A percentile compares a stretch with the other conserved stretches of the same genome.
phyloP scores from a whole-genome alignment of 2,888 invertebrate genomes.

The Heteropelma amictum region DNA sequence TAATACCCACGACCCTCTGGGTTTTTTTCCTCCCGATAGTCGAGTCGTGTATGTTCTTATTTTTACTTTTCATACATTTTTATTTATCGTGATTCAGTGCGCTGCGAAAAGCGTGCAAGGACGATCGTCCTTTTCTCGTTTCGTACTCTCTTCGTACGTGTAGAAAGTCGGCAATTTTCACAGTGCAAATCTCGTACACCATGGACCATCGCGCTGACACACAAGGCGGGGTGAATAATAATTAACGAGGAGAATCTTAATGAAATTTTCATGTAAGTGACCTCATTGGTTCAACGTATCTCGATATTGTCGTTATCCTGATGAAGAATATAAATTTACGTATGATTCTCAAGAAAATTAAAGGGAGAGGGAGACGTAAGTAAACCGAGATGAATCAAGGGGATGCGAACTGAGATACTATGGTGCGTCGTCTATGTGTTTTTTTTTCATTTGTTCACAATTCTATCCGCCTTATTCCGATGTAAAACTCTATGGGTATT shows the following conservation, averaged over 20 bases:
- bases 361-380: background rate
- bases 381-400: background rate
- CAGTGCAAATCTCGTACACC: background rate
- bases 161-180: background rate
- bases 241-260: background rate
- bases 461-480: too few species aligned
- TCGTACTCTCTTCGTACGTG: background rate
- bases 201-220: slow-evolving; percentile 20
- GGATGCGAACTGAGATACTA: background rate
- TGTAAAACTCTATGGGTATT: too few species aligned
- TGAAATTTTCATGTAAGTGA: too few species aligned
- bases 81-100: background rate
- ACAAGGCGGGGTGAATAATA: slow-evolving; percentile 7
- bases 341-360: too few species aligned
- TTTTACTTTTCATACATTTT: background rate
- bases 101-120: background rate
- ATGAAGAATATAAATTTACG: background rate
- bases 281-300: background rate
- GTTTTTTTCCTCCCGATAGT: background rate
- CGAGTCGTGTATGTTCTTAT: background rate
- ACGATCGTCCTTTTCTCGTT: slow-evolving; percentile 10
- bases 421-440: background rate
- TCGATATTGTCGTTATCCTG: background rate
- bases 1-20: slow-evolving; percentile 7
- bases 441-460: background rate